Evolutionary conservation across 1,140 invertebrate genomes (phyloP).

Genomic region (Pseudoatta argentina): DNA sequence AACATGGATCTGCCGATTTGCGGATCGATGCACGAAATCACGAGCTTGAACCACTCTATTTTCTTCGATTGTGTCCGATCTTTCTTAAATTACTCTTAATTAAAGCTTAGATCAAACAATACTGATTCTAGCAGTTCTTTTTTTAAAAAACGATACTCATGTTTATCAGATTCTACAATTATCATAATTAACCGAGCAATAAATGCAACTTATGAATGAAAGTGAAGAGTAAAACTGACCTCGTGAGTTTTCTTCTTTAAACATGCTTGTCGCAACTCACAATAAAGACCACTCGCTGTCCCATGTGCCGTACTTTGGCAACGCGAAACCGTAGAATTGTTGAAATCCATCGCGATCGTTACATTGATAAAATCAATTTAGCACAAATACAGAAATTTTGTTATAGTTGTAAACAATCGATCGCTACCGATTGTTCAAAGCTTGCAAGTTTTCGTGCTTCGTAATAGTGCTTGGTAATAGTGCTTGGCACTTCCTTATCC

Average conservation of each 20-base stretch:
- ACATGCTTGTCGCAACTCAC: background rate
- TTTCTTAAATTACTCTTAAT: background rate
- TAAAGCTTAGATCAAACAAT: conserved; percentile 4
- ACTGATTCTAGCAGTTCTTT: background rate
- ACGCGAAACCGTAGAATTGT: background rate
- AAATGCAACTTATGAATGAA: conserved; percentile 7
- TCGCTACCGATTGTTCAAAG: background rate
- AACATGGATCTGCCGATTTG: conserved; percentile 80
- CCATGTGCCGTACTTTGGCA: background rate
- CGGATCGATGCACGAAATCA: conserved; percentile 75
- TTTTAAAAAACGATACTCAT: background rate
- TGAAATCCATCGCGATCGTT: conserved; percentile 15
- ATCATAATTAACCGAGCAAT: background rate
- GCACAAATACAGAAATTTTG: background rate
- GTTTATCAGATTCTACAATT: background rate
- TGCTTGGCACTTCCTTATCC: conserved; percentile 15
- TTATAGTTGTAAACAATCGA: background rate
- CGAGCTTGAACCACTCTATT: no score
- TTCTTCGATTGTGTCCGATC: background rate
- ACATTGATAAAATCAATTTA: conserved; percentile 15
- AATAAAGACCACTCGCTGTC: background rate
- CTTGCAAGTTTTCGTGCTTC: background rate
- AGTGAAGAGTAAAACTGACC: background rate
- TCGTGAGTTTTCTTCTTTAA: conserved; percentile 18
- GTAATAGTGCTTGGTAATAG: no score